Base-by-base conservation (phyloP, 2,113 vertebrate species). In the Genyomyrus donnyi region DNA sequence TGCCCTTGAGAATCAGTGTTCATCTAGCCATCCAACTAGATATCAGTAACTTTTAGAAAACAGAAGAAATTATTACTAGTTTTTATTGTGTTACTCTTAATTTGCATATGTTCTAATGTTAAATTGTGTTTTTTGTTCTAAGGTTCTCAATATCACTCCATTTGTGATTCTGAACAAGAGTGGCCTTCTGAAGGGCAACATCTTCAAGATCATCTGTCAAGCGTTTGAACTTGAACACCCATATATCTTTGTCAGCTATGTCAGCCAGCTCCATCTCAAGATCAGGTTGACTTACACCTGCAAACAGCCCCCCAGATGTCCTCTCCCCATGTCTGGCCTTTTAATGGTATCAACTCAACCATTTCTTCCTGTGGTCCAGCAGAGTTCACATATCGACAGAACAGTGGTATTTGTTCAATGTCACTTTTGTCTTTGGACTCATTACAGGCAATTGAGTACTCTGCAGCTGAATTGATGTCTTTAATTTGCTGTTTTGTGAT, bases 181-280 rank as follows among this genome's bases (percentile, higher is more conserved):
- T 27, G 49, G 89, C 90, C 85, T 92, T 92, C 92, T 93, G 92
- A 85, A 21, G 45, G 80, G 70, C 84, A n/a, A 93, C 90, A 56
- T 93, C 91, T 89, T 92, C 90, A 39, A 93, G 92, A 17, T 90
- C 62, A 7, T 56, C 31, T 35, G 85, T 90, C 88, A 93, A 80
- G 85, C 85, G 3, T 90, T 91, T 88, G 45, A 93, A 91, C 88
- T 90, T 91, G 49, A 89, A 93, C 92, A 93, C 89, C 92, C 90
- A 90, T 52, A 93, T 49, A 35, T 94, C 91, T 91, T 91, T 91
- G 91, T 90, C 39, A 0, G 88, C 56, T 85, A 91, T 91, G 62
- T 89, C 83, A 49, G 45, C 88, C 83, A 90, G 66, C 49, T 89
- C 74, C n/a, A 89, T 83, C 35, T 88, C 85, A 49, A 91, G 62